Evolutionary conservation across 2,888 invertebrate genomes (phyloP).

Genomic region (Sphaerophoria rueppellii): DNA sequence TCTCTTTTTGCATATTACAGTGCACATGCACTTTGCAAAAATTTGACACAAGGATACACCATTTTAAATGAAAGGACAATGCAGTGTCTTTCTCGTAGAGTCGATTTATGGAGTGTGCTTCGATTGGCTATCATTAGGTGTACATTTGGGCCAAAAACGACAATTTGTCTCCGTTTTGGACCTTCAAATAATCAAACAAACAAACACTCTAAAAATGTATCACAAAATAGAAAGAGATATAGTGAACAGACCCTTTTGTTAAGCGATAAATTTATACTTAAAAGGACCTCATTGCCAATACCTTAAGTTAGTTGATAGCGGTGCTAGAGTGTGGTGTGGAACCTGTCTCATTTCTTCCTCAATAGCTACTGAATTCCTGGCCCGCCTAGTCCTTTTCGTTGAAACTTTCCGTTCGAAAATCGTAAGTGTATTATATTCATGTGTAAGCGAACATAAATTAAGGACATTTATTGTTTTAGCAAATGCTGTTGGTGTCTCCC

Average conservation of each 20-base stretch:
- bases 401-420: slow-evolving; percentile 71
- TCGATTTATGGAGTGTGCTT: slow-evolving; percentile 73
- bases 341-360: slow-evolving; percentile 27
- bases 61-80: background rate
- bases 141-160: slow-evolving; percentile 73
- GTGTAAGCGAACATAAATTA: slow-evolving; percentile 76
- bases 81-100: slow-evolving; percentile 23
- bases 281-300: slow-evolving; percentile 70
- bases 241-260: slow-evolving; percentile 48
- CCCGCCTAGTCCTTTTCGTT: slow-evolving; percentile 47
- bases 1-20: slow-evolving; percentile 16
- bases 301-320: slow-evolving; percentile 59
- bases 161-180: slow-evolving; percentile 72
- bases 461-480: slow-evolving; percentile 76
- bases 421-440: slow-evolving; percentile 73
- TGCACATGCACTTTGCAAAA: slow-evolving; percentile 11
- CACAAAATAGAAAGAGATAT: background rate
- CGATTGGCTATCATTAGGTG: slow-evolving; percentile 74
- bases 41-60: background rate
- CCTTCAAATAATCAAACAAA: slow-evolving; percentile 60
- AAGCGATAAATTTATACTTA: slow-evolving; percentile 64
- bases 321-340: slow-evolving; percentile 20
- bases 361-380: background rate
- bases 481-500: slow-evolving; percentile 70
- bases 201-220: background rate